These are phyloP conservation scores for Chelmon rostratus DNA, from an alignment of 2,797 vertebrate species.

Conservation along the genomic window DNA sequence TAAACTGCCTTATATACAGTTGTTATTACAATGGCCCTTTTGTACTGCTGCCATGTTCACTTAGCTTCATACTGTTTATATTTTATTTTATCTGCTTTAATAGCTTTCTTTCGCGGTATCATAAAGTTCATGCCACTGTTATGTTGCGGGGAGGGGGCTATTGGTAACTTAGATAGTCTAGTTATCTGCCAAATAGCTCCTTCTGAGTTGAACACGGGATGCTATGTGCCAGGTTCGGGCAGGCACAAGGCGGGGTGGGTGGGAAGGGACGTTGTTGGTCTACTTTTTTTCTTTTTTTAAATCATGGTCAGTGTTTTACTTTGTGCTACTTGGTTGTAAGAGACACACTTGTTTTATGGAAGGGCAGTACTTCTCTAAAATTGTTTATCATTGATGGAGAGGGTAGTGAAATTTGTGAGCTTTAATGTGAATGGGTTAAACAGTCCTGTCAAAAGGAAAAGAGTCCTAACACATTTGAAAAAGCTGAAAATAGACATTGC, in stretches of 20 bases:
- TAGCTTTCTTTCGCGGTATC: background rate
- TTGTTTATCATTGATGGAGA: no score
- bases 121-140: background rate
- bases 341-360: no score
- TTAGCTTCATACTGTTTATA: no score
- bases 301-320: no score
- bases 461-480: conserved; percentile 7
- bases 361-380: no score
- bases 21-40: background rate
- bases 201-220: no score
- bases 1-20: background rate
- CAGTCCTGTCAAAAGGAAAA: conserved; percentile 8
- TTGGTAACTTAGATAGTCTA: background rate
- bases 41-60: background rate
- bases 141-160: background rate
- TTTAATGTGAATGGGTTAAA: conserved; percentile 24
- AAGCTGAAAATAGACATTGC: conserved; percentile 4
- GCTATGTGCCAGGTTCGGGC: no score
- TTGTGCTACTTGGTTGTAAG: no score
- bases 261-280: no score
- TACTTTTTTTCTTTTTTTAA: no score
- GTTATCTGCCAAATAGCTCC: background rate
- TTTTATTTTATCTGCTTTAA: no score
- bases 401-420: background rate
- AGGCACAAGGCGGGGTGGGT: no score